Base-by-base conservation (phyloP, 2,888 invertebrate genomes). In the Blastobasis adustella region DNA sequence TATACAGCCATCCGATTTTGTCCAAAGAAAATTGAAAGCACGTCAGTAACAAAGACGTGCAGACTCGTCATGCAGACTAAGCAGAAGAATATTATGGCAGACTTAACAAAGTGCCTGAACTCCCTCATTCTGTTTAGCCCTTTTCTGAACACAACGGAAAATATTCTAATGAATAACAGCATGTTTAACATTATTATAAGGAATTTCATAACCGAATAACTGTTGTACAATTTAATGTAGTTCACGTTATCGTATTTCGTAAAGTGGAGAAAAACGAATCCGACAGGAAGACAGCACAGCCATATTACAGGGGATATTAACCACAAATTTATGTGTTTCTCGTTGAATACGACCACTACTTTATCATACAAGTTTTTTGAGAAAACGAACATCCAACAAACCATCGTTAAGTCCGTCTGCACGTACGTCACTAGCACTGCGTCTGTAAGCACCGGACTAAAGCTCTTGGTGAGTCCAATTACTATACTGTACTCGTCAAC, bases 311-410 rank as follows among this genome's bases (percentile, higher is more conserved):
- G 10, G 0, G 71, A 70, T 0, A 69, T 49, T 0, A 65, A 1
- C 0, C 59, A 7, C 4, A 81, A 61, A 42, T 64, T 71, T 8
- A 54, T 55, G 43, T 67, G 67, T n/a, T 62, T 58, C 5, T 63
- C 46, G 2, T 58, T 54, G 39, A 78, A 79, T 45, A 79, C 82
- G 4, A 71, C 45, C 1, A 82, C 71, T 5, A 82, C 67, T 63
- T 82, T 82, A 10, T 79, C 71, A 56, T 81, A 82, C 6, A 85
- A 56, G 50, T 80, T 76, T 55, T 76, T 80, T 0, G 79, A 76
- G 53, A 79, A 83, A 2, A 81, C 53, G 43, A 78, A 78, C 80
- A 81, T 84, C 69, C 80, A 76, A 9, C 67, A 64, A 0, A 82
- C 55, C 0, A 83, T 50, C 0, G 69, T 73, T 0, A 70, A 64